Conservation (phyloP, 2,797 vertebrate species). For the Enteromius anoplus region DNA sequence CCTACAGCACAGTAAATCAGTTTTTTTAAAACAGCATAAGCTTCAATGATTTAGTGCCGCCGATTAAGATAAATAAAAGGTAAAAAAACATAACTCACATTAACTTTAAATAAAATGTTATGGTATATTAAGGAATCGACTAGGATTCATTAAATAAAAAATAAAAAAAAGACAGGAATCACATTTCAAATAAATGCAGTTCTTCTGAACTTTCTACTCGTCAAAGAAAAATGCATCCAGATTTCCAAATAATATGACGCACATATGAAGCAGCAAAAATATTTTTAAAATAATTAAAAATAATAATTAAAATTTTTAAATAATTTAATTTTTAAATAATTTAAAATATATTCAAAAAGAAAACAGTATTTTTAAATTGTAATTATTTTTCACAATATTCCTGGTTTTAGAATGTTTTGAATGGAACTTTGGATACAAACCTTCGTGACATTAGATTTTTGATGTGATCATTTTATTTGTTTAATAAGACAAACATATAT, state of each 20-base stretch:
- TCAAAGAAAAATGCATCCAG: no score
- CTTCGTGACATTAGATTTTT: neutral
- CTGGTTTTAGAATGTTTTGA: neutral
- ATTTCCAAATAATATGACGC: no score
- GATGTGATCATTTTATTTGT: neutral
- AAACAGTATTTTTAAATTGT: neutral
- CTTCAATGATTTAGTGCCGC: neutral
- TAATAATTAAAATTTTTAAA: no score
- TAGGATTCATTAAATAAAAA: no score
- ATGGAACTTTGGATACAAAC: neutral
- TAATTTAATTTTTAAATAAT: neutral
- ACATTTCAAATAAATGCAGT: neutral
- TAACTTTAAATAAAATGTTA: neutral
- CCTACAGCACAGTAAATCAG: conserved; percentile 44
- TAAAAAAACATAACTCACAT: neutral
- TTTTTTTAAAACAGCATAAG: neutral
- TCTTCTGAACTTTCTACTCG: neutral
- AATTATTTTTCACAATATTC: neutral
- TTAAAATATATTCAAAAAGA: neutral
- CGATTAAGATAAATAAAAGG: neutral
- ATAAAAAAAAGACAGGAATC: neutral
- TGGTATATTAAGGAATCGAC: neutral
- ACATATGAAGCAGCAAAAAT: no score
- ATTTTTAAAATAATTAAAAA: no score
- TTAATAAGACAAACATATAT: neutral